phyloP scores from a whole-genome alignment of 1,140 invertebrate species.

The Macrobrachium rosenbergii region DNA sequence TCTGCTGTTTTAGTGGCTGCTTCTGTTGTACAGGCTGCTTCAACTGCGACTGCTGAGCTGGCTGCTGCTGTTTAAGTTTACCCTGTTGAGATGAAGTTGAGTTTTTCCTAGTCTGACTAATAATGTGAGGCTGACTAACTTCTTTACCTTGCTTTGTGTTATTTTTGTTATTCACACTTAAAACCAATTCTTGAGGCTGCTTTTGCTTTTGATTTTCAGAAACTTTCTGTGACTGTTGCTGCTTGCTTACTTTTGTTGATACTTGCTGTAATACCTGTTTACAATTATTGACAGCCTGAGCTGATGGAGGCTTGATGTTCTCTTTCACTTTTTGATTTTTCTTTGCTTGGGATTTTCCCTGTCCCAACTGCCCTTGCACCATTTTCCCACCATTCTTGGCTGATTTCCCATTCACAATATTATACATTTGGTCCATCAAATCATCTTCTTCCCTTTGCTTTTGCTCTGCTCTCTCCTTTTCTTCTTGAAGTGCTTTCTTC shows the following conservation, averaged over 20 bases:
- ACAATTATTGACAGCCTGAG: conserved; percentile 16
- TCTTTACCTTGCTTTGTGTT: conserved; percentile 38
- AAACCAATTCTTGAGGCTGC: background rate
- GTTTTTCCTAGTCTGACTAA: conserved; percentile 16
- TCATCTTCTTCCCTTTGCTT: conserved; percentile 64
- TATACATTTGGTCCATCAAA: conserved; percentile 65
- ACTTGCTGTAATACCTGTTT: conserved; percentile 20
- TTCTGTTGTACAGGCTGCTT: background rate
- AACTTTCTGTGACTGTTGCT: background rate
- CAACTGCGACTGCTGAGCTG: background rate
- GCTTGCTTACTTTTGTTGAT: background rate
- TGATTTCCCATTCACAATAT: conserved; percentile 55
- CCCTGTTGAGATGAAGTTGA: background rate
- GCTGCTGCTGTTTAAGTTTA: conserved; percentile 15
- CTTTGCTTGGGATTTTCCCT: conserved; percentile 30
- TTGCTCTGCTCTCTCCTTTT: conserved; percentile 55
- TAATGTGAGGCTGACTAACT: conserved; percentile 13
- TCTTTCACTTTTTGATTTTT: conserved; percentile 47
- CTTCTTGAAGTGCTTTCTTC: conserved; percentile 51
- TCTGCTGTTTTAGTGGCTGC: background rate
- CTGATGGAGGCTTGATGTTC: conserved; percentile 19
- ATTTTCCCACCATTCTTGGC: conserved; percentile 21
- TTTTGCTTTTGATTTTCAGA: background rate
- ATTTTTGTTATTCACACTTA: conserved; percentile 29
- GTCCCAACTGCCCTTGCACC: background rate